Evolutionary conservation across 2,797 vertebrate genomes (phyloP), one percentile per base, ranked within the genome.

Genomic region (Neoniphon sammara): DNA sequence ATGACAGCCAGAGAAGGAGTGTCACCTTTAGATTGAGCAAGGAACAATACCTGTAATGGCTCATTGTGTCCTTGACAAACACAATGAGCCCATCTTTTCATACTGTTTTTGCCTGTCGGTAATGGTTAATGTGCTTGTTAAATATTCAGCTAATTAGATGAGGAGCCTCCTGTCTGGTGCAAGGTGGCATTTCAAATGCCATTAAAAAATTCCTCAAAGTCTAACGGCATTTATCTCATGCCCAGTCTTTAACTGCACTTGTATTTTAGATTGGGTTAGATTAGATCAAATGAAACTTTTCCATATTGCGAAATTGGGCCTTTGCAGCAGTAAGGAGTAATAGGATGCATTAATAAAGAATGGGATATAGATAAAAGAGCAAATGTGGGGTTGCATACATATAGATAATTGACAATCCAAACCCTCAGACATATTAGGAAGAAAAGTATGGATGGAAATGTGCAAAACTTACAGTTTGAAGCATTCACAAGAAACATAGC

Each of bases 101-200:
- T 55, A 55, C 63, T 83, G 66, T 78, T 89, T 92, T 89, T 70
- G 85, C 81, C 92, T 90, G 88, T 75, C 70, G 78, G 82, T 77
- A 87, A 73, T 73, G 75, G 90, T 89, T 91, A 92, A 88, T 91
- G 76, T 31, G 63, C 85, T 86, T 65, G 86, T 91, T 92, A 91
- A 93, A 92, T 91, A 92, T 92, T 90, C 91, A 89, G 88, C 78
- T 88, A 91, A 91, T 92, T 91, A 91, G 83, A 91, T 84, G 89
- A 90, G 58, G 81, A 77, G 82, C 75, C 79, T 81, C 85, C 84
- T 81, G 79, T 81, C 54, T 75, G 81, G 77, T 18, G 23, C 20
- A 65, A 82, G 84, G 81, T 89, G 90, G 88, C 89, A 92, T 91
- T 92, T 92, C 69, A 92, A 90, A 92, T 89, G 82, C 63, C 89